Evolutionary conservation across 1,140 invertebrate species (phyloP), one percentile per base, ranked within the genome.

Genomic region (Rhyzopertha dominica): DNA sequence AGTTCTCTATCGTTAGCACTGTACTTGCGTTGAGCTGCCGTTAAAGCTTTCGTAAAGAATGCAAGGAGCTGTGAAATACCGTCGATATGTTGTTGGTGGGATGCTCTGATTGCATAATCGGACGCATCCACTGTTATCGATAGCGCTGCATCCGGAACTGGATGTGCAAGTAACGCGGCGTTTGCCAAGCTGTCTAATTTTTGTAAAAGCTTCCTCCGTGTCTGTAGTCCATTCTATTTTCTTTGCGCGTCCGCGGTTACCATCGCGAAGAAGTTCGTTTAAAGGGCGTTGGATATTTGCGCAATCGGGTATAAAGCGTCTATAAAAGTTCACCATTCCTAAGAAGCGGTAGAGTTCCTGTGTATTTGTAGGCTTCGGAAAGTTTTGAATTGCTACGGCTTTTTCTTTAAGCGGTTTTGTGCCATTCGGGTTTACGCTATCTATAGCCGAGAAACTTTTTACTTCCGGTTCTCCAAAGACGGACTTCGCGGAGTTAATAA

Each of bases 1-100:
- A 74, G 54, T 52, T 72, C 65, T 5, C 65, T 38, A 48, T 71
- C 59, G 35, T 67, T 68, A 1, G 62, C 48, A 16, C 26, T 44
- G 19, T 62, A 63, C 19, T 57, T 58, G 8, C 10, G 31, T 34
- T 67, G 36, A 2, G 61, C 17, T 5, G 43, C 12, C 3, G 37
- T 50, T 5, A 71, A 40, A 39, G 59, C 63, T 34, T 53, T 60
- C 4, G 56, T 63, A 37, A 64, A 69, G 45, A 70, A 73, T 7
- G 46, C 62, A 0, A 71, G 45, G 5, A 67, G 69, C 48, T 61
- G 37, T 49, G 56, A 58, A 3, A 38, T 10, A 7, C 43, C 32
- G n/a, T 52, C 24, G 9, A 20, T 25, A 3, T 18, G 23, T 49
- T 67, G 62, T 26, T 67, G 51, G 1, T 66, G 20, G 1, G 39